Conservation (phyloP, 2,797 vertebrate species). For the Pseudochirops corinnae region DNA sequence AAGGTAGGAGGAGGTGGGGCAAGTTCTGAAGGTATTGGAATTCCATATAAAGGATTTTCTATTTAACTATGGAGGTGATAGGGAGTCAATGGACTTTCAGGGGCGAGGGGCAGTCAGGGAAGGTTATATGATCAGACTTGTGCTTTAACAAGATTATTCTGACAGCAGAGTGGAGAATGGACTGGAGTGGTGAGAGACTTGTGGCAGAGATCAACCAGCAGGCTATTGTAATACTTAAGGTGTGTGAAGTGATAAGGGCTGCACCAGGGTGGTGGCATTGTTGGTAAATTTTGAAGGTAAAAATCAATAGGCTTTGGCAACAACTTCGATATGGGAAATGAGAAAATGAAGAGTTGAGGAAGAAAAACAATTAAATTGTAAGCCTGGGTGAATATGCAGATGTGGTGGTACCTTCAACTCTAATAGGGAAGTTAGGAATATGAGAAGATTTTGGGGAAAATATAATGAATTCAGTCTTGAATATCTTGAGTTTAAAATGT, state of each 20-base stretch:
- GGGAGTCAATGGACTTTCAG: neutral
- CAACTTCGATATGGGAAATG: neutral
- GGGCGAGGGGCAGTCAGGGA: too few species aligned
- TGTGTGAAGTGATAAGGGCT: neutral
- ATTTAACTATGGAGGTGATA: neutral
- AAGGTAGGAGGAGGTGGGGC: neutral
- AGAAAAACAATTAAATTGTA: neutral
- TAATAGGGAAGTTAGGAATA: neutral
- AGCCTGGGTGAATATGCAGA: neutral
- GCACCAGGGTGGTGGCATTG: neutral
- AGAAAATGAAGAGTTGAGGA: neutral
- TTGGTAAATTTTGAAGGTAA: neutral
- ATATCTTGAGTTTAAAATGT: neutral
- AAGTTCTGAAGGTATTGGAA: neutral
- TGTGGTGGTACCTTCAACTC: neutral
- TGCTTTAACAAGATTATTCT: neutral
- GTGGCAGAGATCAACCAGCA: neutral
- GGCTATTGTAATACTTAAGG: neutral
- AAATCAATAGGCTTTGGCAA: neutral
- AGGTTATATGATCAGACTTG: neutral
- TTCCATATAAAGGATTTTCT: neutral
- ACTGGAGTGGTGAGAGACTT: neutral
- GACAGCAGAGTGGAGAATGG: neutral
- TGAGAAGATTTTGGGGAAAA: neutral
- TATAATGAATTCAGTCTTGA: neutral